phyloP scores from a whole-genome alignment of 2,113 vertebrate genomes.

The Cyphomyrus discorhynchus region DNA sequence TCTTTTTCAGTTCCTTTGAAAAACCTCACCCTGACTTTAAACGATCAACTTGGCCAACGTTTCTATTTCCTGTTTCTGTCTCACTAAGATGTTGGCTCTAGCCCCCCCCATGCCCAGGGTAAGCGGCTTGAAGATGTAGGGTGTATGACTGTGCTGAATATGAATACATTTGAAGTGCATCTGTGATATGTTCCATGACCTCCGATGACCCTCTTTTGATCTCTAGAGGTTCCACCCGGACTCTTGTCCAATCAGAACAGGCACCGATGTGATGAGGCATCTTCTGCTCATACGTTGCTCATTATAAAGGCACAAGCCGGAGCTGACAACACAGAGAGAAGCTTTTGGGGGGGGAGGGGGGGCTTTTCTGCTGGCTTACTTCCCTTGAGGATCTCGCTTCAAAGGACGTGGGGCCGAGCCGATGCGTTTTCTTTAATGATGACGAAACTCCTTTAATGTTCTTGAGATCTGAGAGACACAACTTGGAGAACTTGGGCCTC shows the following conservation, averaged over 20 bases:
- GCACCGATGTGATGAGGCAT: neutral
- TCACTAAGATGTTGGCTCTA: neutral
- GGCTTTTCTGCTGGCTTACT: neutral
- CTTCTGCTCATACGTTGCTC: neutral
- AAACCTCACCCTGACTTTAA: neutral
- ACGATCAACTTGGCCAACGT: neutral
- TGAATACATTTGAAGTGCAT: neutral
- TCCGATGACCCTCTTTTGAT: neutral
- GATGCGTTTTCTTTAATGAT: neutral
- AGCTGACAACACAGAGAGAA: neutral
- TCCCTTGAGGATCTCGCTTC: neutral
- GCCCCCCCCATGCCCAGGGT: neutral
- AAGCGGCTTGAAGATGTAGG: neutral
- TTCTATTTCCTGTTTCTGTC: neutral
- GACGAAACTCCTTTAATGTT: neutral
- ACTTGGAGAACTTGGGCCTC: neutral
- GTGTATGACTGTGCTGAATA: neutral
- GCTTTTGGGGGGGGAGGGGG: neutral
- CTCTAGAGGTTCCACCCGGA: neutral
- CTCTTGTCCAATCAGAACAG: neutral
- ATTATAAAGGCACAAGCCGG: neutral
- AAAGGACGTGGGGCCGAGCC: neutral
- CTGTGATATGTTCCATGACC: neutral
- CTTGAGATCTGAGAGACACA: neutral
- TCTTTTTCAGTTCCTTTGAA: neutral